Evolutionary conservation across 2,113 vertebrate genomes (phyloP).

Genomic region (Rhagologus leucostigma): DNA sequence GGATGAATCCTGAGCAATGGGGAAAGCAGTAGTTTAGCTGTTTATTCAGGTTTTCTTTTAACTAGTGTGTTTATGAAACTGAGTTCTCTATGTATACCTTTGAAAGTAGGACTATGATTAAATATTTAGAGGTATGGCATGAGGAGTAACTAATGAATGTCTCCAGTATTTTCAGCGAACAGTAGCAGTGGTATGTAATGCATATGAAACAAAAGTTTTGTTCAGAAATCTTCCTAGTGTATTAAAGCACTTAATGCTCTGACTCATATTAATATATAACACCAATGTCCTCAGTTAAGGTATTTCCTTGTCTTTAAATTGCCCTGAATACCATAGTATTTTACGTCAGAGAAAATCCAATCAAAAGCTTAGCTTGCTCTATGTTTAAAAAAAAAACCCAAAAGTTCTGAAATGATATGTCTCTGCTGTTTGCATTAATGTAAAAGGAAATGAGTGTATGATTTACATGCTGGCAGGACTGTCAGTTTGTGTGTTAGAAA

Average conservation of each 20-base stretch:
- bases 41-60: not conserved
- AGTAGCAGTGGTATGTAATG: not conserved
- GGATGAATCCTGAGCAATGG: not conserved
- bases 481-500: not conserved
- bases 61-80: not conserved
- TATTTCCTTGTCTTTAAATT: not conserved
- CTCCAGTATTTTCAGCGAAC: slow-evolving; percentile 2
- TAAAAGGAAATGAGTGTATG: not conserved
- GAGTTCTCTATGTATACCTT: slow-evolving; percentile 4
- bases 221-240: not conserved
- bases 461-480: not conserved
- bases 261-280: not conserved
- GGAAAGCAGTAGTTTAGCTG: not conserved
- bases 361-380: not conserved
- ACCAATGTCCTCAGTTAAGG: not conserved
- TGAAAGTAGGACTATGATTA: slow-evolving; percentile 55
- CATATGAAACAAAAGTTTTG: not conserved
- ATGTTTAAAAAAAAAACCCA: not conserved
- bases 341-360: not conserved
- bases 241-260: not conserved
- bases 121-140: slow-evolving; percentile 45
- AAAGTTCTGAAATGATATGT: not conserved
- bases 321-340: not conserved
- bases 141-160: slow-evolving; percentile 19
- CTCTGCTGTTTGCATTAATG: not conserved